Conservation (phyloP, 2,113 vertebrate genomes). For the Cochlearius cochlearius region DNA sequence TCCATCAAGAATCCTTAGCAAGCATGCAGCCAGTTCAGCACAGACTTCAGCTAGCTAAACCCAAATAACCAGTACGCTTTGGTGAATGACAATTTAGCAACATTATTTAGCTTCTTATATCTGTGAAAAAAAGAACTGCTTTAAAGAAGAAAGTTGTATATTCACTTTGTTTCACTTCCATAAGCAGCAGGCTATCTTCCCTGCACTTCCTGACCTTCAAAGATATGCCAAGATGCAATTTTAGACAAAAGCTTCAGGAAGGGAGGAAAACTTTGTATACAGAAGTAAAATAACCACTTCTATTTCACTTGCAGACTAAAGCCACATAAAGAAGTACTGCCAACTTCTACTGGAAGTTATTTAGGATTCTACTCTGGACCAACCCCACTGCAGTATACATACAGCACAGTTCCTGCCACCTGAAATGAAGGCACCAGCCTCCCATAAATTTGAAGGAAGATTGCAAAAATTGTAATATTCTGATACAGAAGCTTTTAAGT, state of each 20-base stretch:
- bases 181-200: neutral
- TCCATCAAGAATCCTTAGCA: neutral
- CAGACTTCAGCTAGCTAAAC: neutral
- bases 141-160: neutral
- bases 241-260: neutral
- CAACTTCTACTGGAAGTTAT: neutral
- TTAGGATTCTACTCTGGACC: neutral
- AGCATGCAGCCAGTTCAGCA: neutral
- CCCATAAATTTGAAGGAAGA: neutral
- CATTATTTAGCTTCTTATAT: neutral
- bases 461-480: neutral
- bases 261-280: neutral
- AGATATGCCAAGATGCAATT: neutral
- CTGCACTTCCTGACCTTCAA: neutral
- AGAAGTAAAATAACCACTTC: neutral
- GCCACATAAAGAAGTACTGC: neutral
- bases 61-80: fast-evolving
- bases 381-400: neutral
- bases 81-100: neutral
- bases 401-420: neutral
- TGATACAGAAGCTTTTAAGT: neutral
- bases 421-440: neutral
- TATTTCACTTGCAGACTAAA: neutral
- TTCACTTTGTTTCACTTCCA: neutral
- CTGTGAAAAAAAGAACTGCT: neutral